Conservation (phyloP, 2,113 vertebrate species). For the Gasterosteus nipponicus region DNA sequence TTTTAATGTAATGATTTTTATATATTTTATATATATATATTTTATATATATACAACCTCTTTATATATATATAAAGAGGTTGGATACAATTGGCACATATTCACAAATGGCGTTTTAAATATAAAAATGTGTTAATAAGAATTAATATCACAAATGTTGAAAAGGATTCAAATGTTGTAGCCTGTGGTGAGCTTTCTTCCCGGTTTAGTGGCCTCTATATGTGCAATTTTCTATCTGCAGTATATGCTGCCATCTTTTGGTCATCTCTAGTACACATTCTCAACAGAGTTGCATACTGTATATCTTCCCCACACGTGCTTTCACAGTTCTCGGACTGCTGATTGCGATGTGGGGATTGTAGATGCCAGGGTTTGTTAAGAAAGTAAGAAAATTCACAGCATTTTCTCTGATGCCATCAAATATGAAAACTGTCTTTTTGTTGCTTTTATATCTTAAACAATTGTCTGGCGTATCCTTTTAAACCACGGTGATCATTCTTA, state of each 20-base stretch:
- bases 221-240: conserved; percentile 7
- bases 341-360: background rate
- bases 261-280: background rate
- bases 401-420: background rate
- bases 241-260: conserved; percentile 66
- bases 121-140: conserved; percentile 49
- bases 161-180: conserved; percentile 44
- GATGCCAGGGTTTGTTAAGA: background rate
- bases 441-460: background rate
- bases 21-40: conserved; percentile 27
- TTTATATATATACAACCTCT: conserved; percentile 29
- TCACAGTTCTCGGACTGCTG: background rate
- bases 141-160: conserved; percentile 41
- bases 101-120: conserved; percentile 38
- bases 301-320: background rate
- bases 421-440: background rate
- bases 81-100: conserved; percentile 24
- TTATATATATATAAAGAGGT: conserved; percentile 23
- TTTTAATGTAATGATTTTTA: conserved; percentile 7
- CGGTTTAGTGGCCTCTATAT: background rate
- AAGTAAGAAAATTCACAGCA: background rate
- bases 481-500: background rate
- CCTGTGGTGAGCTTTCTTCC: conserved; percentile 22
- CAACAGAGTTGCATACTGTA: background rate
- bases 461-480: background rate